Conservation (phyloP, 53 echinoderm and acorn worm species). For the Holothuria leucospilota region DNA sequence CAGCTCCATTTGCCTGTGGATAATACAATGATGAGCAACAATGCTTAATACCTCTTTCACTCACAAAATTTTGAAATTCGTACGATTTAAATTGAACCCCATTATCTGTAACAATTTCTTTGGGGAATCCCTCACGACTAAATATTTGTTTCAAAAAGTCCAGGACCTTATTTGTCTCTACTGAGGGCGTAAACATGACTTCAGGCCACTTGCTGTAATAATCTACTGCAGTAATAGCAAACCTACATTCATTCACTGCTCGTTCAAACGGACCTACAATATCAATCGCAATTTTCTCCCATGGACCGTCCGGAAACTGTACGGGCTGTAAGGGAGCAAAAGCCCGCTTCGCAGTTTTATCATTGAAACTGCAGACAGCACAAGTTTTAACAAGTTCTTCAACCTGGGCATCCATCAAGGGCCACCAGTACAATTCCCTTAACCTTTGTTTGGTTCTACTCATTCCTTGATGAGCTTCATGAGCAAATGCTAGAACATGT, state of each 20-base stretch:
- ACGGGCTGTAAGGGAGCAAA: constrained; percentile 37
- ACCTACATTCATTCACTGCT: constrained; percentile 19
- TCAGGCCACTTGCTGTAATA: neutral
- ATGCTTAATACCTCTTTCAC: constrained; percentile 20
- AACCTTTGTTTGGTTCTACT: too few species aligned
- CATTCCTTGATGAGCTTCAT: constrained; percentile 70
- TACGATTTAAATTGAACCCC: constrained; percentile 20
- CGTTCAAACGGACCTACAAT: constrained; percentile 64
- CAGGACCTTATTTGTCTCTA: neutral
- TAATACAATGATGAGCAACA: neutral
- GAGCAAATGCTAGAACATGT: constrained; percentile 40
- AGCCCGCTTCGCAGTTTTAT: constrained; percentile 42
- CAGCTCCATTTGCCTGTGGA: constrained; percentile 17
- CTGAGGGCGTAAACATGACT: neutral
- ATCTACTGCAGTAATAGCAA: neutral
- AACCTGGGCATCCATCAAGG: too few species aligned
- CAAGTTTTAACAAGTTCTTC: too few species aligned
- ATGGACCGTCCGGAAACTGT: constrained; percentile 47
- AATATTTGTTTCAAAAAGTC: neutral
- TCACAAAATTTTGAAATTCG: constrained; percentile 10
- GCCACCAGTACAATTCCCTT: too few species aligned
- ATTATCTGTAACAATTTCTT: neutral
- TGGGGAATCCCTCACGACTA: neutral
- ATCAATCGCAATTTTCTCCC: constrained; percentile 72
- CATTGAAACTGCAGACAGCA: too few species aligned